Evolutionary conservation across 2,888 invertebrate species (phyloP).

Genomic region (Eupithecia pulchellata): DNA sequence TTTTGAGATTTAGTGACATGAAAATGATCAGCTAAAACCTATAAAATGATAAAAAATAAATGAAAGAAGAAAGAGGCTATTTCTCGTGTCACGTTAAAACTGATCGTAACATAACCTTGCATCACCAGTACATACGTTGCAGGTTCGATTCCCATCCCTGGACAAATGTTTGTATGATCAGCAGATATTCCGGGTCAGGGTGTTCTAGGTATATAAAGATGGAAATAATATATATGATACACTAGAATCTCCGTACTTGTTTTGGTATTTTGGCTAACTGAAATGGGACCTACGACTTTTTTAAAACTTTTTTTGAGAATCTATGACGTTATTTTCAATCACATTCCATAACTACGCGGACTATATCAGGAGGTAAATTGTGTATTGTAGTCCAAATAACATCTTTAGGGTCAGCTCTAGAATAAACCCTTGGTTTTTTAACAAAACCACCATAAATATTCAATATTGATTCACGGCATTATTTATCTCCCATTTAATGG

Average conservation of each 20-base stretch:
- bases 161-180: too few species aligned
- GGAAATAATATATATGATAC: not conserved
- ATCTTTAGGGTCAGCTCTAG: not conserved
- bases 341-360: not conserved
- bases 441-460: not conserved
- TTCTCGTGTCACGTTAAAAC: not conserved
- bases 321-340: too few species aligned
- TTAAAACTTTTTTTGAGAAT: too few species aligned
- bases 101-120: not conserved
- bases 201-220: too few species aligned
- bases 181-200: too few species aligned
- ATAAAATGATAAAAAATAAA: not conserved
- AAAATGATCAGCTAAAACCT: not conserved
- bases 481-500: not conserved
- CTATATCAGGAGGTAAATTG: not conserved
- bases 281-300: too few species aligned
- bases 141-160: too few species aligned
- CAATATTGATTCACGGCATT: not conserved
- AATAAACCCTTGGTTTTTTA: not conserved
- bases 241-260: too few species aligned
- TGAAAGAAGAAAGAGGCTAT: not conserved
- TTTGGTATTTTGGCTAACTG: too few species aligned
- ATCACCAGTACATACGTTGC: not conserved
- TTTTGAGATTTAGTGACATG: not conserved
- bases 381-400: not conserved